Evolutionary conservation across 2,888 invertebrate genomes (phyloP), one percentile per base, ranked within the genome.

Genomic region (Campaea margaritaria): DNA sequence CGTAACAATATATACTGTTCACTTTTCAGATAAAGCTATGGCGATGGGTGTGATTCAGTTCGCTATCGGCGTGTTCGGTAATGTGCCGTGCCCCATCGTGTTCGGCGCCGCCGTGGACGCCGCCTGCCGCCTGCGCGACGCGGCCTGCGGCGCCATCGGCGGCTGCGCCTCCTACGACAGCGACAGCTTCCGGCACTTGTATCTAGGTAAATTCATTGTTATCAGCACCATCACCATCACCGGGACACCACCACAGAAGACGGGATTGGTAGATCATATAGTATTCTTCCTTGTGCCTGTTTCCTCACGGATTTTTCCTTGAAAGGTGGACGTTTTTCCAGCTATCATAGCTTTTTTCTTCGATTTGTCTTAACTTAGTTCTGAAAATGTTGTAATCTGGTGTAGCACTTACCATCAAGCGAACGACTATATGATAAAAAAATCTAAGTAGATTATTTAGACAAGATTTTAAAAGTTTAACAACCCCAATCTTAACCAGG

Each of bases 71-170:
- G 93, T 98, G 70, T 97, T 98, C 89, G 98, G 97, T 72, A 98
- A 98, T 89, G 97, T 98, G 79, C 98, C 98, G 73, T 98, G 98
- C 86, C 97, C 98, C n/a, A 97, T 98, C 73, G 95, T 98, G 72
- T 98, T 98, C 87, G 98, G 98, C 62, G 96, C 97, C 43, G 97
- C 98, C 41, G 96, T 98, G 56, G 98, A 98, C 93, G 97, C 97
- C 1, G 97, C 98, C 5, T 98, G 98, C 83, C 93, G 97, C 34
- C 95, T 97, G 72, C 97, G 98, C 94, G 97, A 97, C 86, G 94
- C 94, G 58, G 94, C 96, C 2, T 97, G 97, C 83, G 96, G 96
- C 44, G 94, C 96, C 76, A 92, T 95, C 72, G 97, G 97, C 61
- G 97, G 97, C 45, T 98, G 98, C 88, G 96, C 96, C 74, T 93